A percentile compares a stretch with the other conserved stretches of the same genome.
Conservation (phyloP, 2,797 vertebrate species). For the Vultur gryphus region DNA sequence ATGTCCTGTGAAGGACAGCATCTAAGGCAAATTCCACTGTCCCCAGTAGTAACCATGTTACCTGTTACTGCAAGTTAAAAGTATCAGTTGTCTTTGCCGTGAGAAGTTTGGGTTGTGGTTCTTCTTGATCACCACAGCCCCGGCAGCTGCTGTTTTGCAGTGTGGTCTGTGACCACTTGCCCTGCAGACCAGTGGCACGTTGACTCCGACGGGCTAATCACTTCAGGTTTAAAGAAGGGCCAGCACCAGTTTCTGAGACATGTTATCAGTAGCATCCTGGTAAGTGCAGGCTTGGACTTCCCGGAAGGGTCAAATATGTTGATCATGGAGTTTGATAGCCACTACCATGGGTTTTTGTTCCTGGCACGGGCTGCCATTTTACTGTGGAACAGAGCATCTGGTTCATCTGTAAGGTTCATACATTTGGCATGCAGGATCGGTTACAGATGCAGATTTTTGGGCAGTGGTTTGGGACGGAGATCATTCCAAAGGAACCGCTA, state of each 20-base stretch:
- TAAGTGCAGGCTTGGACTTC: neutral
- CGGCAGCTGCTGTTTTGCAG: neutral
- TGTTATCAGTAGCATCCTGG: neutral
- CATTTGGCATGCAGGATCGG: neutral
- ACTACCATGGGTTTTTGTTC: neutral
- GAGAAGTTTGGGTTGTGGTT: neutral
- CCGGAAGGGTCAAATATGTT: neutral
- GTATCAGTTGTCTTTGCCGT: neutral
- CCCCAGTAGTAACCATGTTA: neutral
- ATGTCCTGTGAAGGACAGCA: neutral
- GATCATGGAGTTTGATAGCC: neutral
- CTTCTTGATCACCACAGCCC: rapidly evolving
- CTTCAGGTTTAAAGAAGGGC: neutral
- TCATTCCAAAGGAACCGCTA: neutral
- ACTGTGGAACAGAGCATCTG: neutral
- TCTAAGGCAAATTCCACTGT: neutral
- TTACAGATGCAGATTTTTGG: neutral
- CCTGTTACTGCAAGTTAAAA: neutral
- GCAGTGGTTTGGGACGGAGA: neutral
- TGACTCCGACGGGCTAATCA: rapidly evolving
- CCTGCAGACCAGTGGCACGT: rapidly evolving
- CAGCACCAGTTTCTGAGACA: rapidly evolving
- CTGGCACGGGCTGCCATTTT: neutral
- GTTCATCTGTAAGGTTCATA: neutral
- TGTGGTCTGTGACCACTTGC: neutral